Evolutionary conservation across 2,797 vertebrate genomes (phyloP).

Genomic region (Neosalanx taihuensis): DNA sequence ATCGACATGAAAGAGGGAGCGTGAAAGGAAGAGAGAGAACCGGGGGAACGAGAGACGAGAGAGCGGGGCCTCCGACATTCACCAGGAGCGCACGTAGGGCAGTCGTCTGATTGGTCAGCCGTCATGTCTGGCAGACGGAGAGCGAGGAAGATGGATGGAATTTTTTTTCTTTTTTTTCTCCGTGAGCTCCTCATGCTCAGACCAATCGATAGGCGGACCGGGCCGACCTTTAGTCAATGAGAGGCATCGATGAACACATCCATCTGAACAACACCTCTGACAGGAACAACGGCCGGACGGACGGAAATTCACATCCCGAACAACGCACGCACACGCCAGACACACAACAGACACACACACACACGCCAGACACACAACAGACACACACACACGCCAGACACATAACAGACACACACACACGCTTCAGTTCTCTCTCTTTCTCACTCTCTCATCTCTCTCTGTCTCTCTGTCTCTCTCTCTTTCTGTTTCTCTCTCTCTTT

Average conservation of each 20-base stretch:
- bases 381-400: neutral
- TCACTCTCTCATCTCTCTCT: neutral
- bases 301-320: neutral
- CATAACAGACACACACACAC: slow-evolving; percentile 3
- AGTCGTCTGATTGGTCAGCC: neutral
- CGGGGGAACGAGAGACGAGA: neutral
- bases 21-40: neutral
- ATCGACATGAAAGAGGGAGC: neutral
- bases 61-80: too few species aligned
- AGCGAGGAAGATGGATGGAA: neutral
- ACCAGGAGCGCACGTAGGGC: neutral
- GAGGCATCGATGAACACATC: slow-evolving; percentile 11
- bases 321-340: neutral
- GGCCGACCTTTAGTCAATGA: slow-evolving; percentile 10
- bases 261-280: neutral
- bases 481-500: neutral
- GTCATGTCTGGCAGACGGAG: neutral
- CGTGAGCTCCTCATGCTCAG: neutral
- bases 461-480: neutral
- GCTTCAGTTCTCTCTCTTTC: neutral
- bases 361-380: neutral
- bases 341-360: slow-evolving; percentile 3
- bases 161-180: neutral
- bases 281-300: neutral
- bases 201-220: slow-evolving; percentile 1